Percentiles rank a stretch among this genome's conserved stretches.
phyloP scores from a whole-genome alignment of 2,113 vertebrate genomes.

The Archocentrus centrarchus region DNA sequence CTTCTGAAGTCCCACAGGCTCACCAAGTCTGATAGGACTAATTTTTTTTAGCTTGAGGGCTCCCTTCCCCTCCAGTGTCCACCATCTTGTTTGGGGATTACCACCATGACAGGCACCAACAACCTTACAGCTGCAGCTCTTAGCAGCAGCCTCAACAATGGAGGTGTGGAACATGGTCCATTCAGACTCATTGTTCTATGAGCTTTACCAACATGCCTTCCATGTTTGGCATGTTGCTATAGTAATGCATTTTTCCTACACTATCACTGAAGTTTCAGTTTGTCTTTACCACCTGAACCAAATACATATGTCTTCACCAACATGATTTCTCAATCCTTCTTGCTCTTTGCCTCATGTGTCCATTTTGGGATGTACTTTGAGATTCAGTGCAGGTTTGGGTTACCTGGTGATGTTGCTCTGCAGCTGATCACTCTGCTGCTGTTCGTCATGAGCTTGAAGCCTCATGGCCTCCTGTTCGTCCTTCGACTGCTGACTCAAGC shows the following conservation, averaged over 20 bases:
- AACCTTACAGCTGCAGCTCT: too few relatives aligned
- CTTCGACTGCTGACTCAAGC: constrained; percentile 85
- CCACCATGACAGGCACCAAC: too few relatives aligned
- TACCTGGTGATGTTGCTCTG: constrained; percentile 91
- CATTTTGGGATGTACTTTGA: neutral
- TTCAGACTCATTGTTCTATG: too few relatives aligned
- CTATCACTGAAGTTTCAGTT: neutral
- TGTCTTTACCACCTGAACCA: too few relatives aligned
- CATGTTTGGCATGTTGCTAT: neutral
- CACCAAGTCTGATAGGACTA: too few relatives aligned
- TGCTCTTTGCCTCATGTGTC: neutral
- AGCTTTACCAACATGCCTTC: too few relatives aligned
- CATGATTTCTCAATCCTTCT: neutral
- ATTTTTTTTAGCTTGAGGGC: too few relatives aligned
- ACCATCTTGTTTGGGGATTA: too few relatives aligned
- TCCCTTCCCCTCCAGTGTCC: too few relatives aligned
- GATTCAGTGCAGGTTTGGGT: neutral
- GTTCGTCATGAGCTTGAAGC: constrained; percentile 87
- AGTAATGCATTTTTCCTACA: neutral
- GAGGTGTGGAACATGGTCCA: too few relatives aligned
- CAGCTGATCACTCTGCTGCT: constrained; percentile 84
- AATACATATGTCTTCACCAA: neutral
- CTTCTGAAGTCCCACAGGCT: too few relatives aligned
- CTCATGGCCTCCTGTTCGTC: constrained; percentile 91
- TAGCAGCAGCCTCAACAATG: too few relatives aligned